Evolutionary conservation across 2,888 invertebrate species (phyloP), one percentile per base, ranked within the genome.

Genomic region (Cyclophora punctaria): DNA sequence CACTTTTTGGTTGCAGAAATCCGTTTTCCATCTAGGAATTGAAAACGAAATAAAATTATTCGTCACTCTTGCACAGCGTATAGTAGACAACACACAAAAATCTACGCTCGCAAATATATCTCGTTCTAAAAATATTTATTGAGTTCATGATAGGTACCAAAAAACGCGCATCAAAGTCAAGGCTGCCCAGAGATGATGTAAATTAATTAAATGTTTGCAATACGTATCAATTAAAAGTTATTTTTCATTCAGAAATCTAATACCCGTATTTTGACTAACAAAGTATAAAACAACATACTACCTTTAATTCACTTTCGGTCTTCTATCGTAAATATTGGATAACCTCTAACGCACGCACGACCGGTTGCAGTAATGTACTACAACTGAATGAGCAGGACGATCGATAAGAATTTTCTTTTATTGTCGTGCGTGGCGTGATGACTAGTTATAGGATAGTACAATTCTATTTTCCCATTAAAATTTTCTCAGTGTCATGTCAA

Each of bases 1-100:
- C 93, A 60, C 90, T 87, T 43, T 90, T 90, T 67, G 90, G 90
- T 59, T 90, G 84, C 63, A 90, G 80, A 69, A 91, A 93, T 63
- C 86, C 89, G 61, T 83, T 69, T 52, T 79, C 77, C 87, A 89
- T 89, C 20, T 20, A 20, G 20, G 20, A 20, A 20, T 20, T 20
- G 20, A 20, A 20, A 20, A 20, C 20, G 20, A 20, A 20, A 20
- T 20, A 43, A 7, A 43, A 7, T 43, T 43, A 43, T 20, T 20
- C 42, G 7, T 43, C 42, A 43, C 42, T 43, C 20, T 20, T 20
- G 20, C 20, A 20, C 20, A 20, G 20, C 20, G 20, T 20, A 20
- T 20, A 20, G 20, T 20, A 20, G 20, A 20, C 20, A n/a, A n/a
- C n/a, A n/a, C n/a, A n/a, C n/a, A 20, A 20, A 20, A 20, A 20